Conservation (phyloP, 2,888 invertebrate species). For the Villa cingulata region DNA sequence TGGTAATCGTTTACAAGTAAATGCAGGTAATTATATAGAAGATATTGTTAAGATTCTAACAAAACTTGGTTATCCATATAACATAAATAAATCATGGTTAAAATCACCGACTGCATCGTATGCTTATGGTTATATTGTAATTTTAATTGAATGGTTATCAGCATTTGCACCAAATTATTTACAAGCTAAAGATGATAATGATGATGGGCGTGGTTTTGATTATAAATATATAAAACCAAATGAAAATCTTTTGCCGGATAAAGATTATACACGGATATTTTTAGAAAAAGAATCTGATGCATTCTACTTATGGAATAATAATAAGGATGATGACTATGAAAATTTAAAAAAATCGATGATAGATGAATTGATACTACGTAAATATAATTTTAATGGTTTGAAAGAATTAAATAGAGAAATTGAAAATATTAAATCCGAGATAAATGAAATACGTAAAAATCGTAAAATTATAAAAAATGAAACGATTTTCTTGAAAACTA, state of each 20-base stretch:
- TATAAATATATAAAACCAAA: constrained; percentile 4
- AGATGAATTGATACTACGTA: constrained; percentile 20
- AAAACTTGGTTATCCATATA: constrained; percentile 29
- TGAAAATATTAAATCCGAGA: constrained; percentile 16
- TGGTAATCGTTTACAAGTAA: constrained; percentile 25
- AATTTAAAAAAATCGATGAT: constrained; percentile 19
- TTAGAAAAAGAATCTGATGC: constrained; percentile 22
- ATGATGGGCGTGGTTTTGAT: not conserved
- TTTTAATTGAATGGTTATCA: constrained; percentile 28
- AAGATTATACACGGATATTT: constrained; percentile 19
- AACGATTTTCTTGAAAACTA: constrained; percentile 17
- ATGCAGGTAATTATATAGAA: constrained; percentile 27
- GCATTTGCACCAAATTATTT: constrained; percentile 21
- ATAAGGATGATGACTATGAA: constrained; percentile 21
- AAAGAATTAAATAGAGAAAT: constrained; percentile 18
- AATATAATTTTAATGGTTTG: constrained; percentile 15
- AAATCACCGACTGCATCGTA: constrained; percentile 33
- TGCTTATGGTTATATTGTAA: constrained; percentile 29
- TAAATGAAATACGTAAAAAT: constrained; percentile 9
- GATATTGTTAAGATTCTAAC: constrained; percentile 26
- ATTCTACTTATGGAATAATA: constrained; percentile 18
- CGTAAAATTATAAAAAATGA: constrained; percentile 12
- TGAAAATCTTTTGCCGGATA: constrained; percentile 21
- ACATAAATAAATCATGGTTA: constrained; percentile 31
- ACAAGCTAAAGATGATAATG: constrained; percentile 5